Evolutionary conservation across 1,140 invertebrate species (phyloP), one percentile per base, ranked within the genome.

Genomic region (Eumaeus atala): DNA sequence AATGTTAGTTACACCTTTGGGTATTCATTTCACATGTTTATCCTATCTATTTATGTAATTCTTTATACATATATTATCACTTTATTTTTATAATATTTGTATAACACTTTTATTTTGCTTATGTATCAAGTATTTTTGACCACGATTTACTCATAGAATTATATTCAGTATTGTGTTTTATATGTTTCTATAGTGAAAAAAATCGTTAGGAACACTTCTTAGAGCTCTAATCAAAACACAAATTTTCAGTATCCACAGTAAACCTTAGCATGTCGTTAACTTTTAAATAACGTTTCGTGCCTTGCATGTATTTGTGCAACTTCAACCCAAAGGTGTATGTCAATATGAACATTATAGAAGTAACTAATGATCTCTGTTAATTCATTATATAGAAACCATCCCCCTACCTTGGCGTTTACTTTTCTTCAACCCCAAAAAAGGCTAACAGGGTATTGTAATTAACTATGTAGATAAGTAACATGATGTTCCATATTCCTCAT

Each of bases 1-100:
- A 50, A 37, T 28, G 37, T 53, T 58, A 51, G 40, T 78, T 84
- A 71, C 87, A 89, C 87, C 86, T 89, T 89, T 89, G 87, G 87
- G 87, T 88, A 77, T 69, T 62, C 28, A 58, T 57, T 54, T 53
- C 61, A 40, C 48, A 37, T 56, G 9, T 47, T 48, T 12, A 52
- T 42, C 34, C 9, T 49, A 49, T 55, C 34, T 12, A 12, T 21
- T 34, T 49, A 12, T 50, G 35, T 52, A 37, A 17, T 47, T 59
- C 6, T 51, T 50, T 59, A 50, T 48, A 51, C 34, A 11, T 37
- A 36, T 38, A 12, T 34, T 7, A 11, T 38, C 18, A 1, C 35
- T 18, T 36, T 8, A 16, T 51, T 35, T 12, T 49, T 36, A 11
- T 11, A 12, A 33, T 7, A 33, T 14, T 49, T 49, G 10, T 2